Evolutionary conservation across 2,888 invertebrate genomes (phyloP).

Genomic region (Mimumesa dahlbomi): DNA sequence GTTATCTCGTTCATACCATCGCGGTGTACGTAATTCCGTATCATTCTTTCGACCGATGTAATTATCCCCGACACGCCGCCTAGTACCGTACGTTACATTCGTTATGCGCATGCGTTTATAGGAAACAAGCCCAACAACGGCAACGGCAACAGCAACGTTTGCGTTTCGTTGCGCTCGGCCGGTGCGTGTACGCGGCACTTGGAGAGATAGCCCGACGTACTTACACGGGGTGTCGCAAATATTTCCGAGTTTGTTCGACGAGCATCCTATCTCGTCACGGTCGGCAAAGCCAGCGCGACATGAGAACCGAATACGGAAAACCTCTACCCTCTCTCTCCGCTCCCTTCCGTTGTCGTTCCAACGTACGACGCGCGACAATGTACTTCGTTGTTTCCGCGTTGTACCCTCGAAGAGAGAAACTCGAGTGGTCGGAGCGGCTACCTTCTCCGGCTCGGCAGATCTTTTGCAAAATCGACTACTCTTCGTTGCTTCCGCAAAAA

Average conservation of each 20-base stretch:
- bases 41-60: conserved; percentile 67
- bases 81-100: conserved; percentile 64
- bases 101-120: conserved; percentile 62
- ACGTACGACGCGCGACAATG: conserved; percentile 66
- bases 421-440: conserved; percentile 25
- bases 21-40: conserved; percentile 61
- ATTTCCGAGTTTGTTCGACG: conserved; percentile 72
- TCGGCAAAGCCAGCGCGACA: conserved; percentile 64
- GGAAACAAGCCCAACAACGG: conserved; percentile 26
- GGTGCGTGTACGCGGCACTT: conserved; percentile 30
- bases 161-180: conserved; percentile 47
- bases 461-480: too few relatives aligned
- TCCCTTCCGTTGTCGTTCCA: conserved; percentile 40
- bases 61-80: conserved; percentile 63
- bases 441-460: too few relatives aligned
- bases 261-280: conserved; percentile 62
- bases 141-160: too few relatives aligned
- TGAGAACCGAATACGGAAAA: conserved; percentile 67
- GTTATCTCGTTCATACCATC: conserved; percentile 59
- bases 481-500: too few relatives aligned
- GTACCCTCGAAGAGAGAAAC: conserved; percentile 44
- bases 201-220: conserved; percentile 1
- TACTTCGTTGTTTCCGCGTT: conserved; percentile 74
- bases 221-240: conserved; percentile 67
- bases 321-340: conserved; percentile 14